These are phyloP conservation scores for Miniopterus natalensis DNA, from an alignment of 2,113 vertebrate genomes.

Conservation along the genomic window DNA sequence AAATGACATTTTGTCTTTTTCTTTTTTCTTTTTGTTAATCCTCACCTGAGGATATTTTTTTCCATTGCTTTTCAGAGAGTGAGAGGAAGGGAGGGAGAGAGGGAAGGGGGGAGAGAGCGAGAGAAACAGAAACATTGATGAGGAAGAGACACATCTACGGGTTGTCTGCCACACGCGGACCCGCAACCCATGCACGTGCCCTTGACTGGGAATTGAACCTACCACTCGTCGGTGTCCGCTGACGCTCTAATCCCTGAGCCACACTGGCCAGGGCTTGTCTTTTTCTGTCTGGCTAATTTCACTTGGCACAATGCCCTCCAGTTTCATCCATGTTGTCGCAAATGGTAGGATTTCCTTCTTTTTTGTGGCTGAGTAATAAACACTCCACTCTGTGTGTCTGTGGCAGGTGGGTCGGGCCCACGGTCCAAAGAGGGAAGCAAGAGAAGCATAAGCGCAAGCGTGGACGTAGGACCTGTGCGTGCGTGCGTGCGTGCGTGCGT, in stretches of 20 bases:
- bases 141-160: no score
- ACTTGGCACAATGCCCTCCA: not conserved
- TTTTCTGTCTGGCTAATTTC: not conserved
- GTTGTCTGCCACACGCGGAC: no score
- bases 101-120: no score
- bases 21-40: not conserved
- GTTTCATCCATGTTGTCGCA: not conserved
- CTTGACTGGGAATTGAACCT: not conserved
- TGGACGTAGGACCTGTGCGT: fast-evolving
- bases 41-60: not conserved
- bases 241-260: not conserved
- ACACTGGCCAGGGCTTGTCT: not conserved
- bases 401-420: fast-evolving
- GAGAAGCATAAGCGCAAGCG: fast-evolving
- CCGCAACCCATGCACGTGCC: not conserved
- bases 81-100: not conserved
- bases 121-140: no score
- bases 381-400: not conserved
- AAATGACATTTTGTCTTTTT: not conserved
- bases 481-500: fast-evolving
- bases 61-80: not conserved
- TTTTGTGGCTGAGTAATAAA: not conserved
- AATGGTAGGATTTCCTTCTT: not conserved
- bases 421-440: fast-evolving
- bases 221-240: not conserved